Base-by-base conservation (phyloP, 2,797 vertebrate species). In the Betta splendens region DNA sequence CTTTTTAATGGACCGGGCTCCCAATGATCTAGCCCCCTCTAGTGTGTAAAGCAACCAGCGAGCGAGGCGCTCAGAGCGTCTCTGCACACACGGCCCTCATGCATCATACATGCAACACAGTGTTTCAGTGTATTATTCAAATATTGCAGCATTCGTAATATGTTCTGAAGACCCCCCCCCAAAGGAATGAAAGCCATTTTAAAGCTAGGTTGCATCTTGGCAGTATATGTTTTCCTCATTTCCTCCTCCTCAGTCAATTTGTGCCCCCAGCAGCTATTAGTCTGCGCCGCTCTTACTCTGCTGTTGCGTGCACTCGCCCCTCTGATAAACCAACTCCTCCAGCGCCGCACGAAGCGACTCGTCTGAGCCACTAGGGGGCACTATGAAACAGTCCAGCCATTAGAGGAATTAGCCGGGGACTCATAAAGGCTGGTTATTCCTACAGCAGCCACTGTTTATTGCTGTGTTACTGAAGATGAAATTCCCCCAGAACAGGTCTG, bases 21-120 rank as follows among this genome's bases (percentile, higher is more conserved):
- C 35, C 78, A 85, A 83, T 85, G 82, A 87, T 88, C 78, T 90
- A 90, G 87, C 89, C 81, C 89, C 86, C 86, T 87, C 88, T 90
- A 89, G 87, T 88, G 89, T 79, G 77, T 80, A 55, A 81, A 80
- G 59, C 60, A 75, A 81, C 23, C 25, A 36, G 45, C 20, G n/a
- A n/a, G n/a, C n/a, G n/a, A n/a, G n/a, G n/a, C n/a, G n/a, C 29
- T 69, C 29, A 51, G 6, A 77, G 60, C 53, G 69, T 40, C 22
- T 63, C 42, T 55, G 58, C 17, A 38, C 15, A 50, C 25, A 60
- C 16, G 21, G 60, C 8, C 15, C 40, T 71, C 69, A 71, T 70
- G 42, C 45, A 74, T 74, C 60, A 67, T 25, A 45, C 17, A 61
- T 53, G 33, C 29, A 67, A 42, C 44, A 61, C 32, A 50, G 20